Evolutionary conservation across 2,113 vertebrate genomes (phyloP).

Genomic region (Podarcis raffonei): DNA sequence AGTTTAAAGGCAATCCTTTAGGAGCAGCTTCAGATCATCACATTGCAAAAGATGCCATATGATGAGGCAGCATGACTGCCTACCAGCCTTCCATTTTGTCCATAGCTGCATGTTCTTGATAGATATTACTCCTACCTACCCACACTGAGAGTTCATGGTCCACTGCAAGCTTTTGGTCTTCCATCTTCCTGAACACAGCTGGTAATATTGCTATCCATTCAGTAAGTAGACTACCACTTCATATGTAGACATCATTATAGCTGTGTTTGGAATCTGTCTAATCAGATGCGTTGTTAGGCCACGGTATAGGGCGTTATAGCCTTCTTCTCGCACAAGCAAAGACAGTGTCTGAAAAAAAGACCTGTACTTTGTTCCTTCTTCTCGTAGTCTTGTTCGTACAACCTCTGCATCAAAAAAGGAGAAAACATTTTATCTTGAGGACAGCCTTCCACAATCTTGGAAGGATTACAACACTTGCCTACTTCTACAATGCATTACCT

Average conservation of each 20-base stretch:
- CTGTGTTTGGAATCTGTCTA: constrained; percentile 98
- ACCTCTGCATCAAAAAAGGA: constrained; percentile 84
- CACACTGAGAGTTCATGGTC: constrained; percentile 70
- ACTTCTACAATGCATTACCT: background rate
- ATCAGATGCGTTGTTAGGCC: constrained; percentile 94
- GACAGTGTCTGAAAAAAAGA: constrained; percentile 94
- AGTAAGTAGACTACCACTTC: constrained; percentile 97
- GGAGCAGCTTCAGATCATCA: constrained; percentile 44
- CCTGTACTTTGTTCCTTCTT: constrained; percentile 97
- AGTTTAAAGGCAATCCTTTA: constrained; percentile 65
- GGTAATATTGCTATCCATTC: constrained; percentile 79
- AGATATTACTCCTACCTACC: constrained; percentile 54
- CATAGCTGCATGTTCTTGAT: constrained; percentile 63
- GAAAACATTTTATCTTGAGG: constrained; percentile 36
- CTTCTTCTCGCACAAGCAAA: constrained; percentile 91
- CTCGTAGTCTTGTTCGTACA: constrained; percentile 95
- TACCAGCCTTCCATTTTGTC: constrained; percentile 59
- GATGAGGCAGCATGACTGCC: constrained; percentile 68
- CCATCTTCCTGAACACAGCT: constrained; percentile 50
- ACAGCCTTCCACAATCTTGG: background rate
- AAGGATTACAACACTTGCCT: background rate
- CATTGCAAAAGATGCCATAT: constrained; percentile 57
- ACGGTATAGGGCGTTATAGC: constrained; percentile 92
- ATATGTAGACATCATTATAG: constrained; percentile 99
- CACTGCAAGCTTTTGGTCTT: constrained; percentile 81